Evolutionary conservation across 2,113 vertebrate genomes (phyloP), one percentile per base, ranked within the genome.

Genomic region (Sula dactylatra): DNA sequence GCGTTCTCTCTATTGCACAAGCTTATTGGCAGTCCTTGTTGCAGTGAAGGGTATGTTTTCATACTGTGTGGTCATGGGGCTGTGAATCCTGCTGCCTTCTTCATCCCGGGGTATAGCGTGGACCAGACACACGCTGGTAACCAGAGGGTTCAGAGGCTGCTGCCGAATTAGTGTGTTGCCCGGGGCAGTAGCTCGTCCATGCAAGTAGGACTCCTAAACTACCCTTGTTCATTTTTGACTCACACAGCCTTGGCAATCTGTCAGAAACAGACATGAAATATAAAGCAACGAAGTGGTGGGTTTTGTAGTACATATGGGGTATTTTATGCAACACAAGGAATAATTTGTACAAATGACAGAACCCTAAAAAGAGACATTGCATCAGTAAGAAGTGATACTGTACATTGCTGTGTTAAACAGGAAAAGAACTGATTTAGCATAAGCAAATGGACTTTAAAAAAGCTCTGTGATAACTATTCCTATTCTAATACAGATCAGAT

Each of bases 391-490:
- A 72, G 61, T 7, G 16, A 88, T 89, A 54, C 32, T 70, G 42
- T 90, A 54, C 31, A 17, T 58, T 77, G 64, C 90, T 80, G 0
- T 85, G 79, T 95, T 93, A 93, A 90, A 96, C 0, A 4, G 42
- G 32, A 89, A 86, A 76, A 58, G 47, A 94, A 81, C 82, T 79
- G 79, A 92, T 72, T 82, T 91, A 91, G 78, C 79, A 15, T 85
- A 90, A 89, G 66, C 84, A 91, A 89, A 84, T 0, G 1, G 76
- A 87, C 81, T 94, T 86, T 45, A 52, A 89, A 90, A 73, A 96
- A 66, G 74, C 56, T 42, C 42, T 83, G 9, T 74, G 85, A 50
- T 94, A 92, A 66, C 88, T 94, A 16, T 86, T 97, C 58, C 93
- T 84, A 25, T 86, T 93, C 84, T 54, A 83, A 93, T 89, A 70